Evolutionary conservation across 1,140 invertebrate species (phyloP).

Genomic region (Steinernema khuongi): DNA sequence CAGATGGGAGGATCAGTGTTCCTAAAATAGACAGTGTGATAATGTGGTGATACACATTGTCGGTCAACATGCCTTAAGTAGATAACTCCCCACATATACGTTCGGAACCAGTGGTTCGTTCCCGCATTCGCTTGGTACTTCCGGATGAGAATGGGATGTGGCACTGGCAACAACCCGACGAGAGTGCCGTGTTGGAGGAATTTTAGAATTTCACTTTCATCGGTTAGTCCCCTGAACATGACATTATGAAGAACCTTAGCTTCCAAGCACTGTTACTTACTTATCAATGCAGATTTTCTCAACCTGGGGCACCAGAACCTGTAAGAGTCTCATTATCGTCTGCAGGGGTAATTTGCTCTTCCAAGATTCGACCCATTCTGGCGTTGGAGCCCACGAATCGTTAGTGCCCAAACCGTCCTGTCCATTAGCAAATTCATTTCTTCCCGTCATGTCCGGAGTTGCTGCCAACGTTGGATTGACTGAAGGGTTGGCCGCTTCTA

Average conservation of each 20-base stretch:
- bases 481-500: conserved; percentile 63
- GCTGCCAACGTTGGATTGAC: conserved; percentile 81
- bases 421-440: conserved; percentile 70
- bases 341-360: conserved; percentile 92
- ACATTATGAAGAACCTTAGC: conserved; percentile 10
- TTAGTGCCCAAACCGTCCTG: background rate
- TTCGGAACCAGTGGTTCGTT: conserved; percentile 96
- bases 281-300: conserved; percentile 99
- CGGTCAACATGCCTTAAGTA: conserved; percentile 73
- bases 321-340: conserved; percentile 94
- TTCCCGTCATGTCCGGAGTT: conserved; percentile 80
- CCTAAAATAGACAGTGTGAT: conserved; percentile 64
- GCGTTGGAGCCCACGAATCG: conserved; percentile 72
- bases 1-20: conserved; percentile 98
- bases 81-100: conserved; percentile 98
- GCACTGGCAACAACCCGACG: conserved; percentile 92
- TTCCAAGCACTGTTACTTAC: conserved; percentile 63
- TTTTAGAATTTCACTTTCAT: conserved; percentile 97
- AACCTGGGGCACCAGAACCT: conserved; percentile 97
- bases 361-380: conserved; percentile 89
- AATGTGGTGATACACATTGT: background rate
- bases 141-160: conserved; percentile 94
- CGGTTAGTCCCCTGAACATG: conserved; percentile 80
- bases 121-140: conserved; percentile 97
- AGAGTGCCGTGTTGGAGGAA: conserved; percentile 97